A percentile compares a stretch with the other conserved stretches of the same genome.
phyloP scores from a whole-genome alignment of 2,797 vertebrate species.

The Sciaenops ocellatus region DNA sequence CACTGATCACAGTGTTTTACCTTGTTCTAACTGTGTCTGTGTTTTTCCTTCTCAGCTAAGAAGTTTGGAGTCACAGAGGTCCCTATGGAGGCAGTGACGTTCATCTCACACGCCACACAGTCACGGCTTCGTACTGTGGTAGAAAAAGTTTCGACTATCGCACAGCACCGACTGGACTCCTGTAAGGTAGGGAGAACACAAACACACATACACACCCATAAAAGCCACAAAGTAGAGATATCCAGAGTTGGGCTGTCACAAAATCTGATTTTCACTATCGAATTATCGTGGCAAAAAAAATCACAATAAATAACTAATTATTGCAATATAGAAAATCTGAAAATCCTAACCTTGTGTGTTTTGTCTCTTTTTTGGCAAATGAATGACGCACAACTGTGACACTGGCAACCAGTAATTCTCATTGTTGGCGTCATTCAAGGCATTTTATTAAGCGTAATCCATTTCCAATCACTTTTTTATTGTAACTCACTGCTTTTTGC shows the following conservation, averaged over 20 bases:
- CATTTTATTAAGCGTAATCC: background rate
- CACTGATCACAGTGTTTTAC: background rate
- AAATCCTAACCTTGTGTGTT: too few relatives aligned
- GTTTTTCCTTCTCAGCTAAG: conserved; percentile 82
- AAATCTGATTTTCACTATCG: too few relatives aligned
- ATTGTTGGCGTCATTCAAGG: background rate
- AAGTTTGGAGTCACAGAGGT: conserved; percentile 90
- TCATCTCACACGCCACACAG: conserved; percentile 91
- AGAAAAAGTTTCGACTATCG: conserved; percentile 90
- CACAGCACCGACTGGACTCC: conserved; percentile 90
- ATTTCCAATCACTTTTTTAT: background rate
- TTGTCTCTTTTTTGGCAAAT: too few relatives aligned
- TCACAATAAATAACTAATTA: too few relatives aligned
- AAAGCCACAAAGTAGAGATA: background rate
- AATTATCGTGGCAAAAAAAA: too few relatives aligned
- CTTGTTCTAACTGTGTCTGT: conserved; percentile 1
- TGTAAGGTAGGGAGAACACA: conserved; percentile 83
- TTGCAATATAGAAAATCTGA: too few relatives aligned
- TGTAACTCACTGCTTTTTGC: background rate
- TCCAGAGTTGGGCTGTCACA: background rate
- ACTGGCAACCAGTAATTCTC: too few relatives aligned
- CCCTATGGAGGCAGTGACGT: conserved; percentile 89
- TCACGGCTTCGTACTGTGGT: conserved; percentile 88
- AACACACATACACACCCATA: background rate
- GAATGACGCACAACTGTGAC: too few relatives aligned